Base-by-base conservation (phyloP, 1,140 invertebrate species). In the Vanessa tameamea region DNA sequence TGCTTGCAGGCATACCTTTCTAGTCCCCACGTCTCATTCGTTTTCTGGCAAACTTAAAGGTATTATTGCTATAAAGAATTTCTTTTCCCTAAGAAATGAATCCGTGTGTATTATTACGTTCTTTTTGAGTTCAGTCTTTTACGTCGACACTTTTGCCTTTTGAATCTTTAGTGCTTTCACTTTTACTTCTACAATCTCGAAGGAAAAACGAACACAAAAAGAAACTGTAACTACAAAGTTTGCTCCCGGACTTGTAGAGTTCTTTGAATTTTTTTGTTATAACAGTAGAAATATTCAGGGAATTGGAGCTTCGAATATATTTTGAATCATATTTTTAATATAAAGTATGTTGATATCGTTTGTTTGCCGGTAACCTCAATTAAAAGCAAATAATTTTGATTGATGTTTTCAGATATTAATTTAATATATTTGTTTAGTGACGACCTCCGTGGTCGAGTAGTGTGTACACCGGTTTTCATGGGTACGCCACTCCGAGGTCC, bases 151-250 rank as follows among this genome's bases (percentile, higher is more conserved):
- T 61, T 61, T 31, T 31, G 23, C 13, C 57, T 61, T 61, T 61
- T 61, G 57, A 61, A 61, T 37, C 31, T 61, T 61, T 61, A 61
- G 14, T 37, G 26, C 57, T 61, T 61, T 61, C 57, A 61, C 57
- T 61, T 61, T 31, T 61, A 13, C 26, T 26, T 61, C 23, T 37
- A 6, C 51, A 4, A 57, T 57, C 53, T 20, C 53, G 20, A 23
- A 57, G 16, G 57, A 16, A 61, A 61, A 61, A 26, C 13, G 9
- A 61, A 59, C 57, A 31, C 31, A 26, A 61, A 23, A 7, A 31
- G 15, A 61, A 26, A 15, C 26, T 61, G 57, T n/a, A 15, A 61
- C 57, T 37, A 57, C 23, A 57, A 57, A 57, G 53, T 55, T 23
- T 43, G 37, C 37, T 12, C 53, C n/a, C 12, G 53, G 20, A 57